Base-by-base conservation (phyloP, 2,888 invertebrate genomes). In the Rotaria macrura region DNA sequence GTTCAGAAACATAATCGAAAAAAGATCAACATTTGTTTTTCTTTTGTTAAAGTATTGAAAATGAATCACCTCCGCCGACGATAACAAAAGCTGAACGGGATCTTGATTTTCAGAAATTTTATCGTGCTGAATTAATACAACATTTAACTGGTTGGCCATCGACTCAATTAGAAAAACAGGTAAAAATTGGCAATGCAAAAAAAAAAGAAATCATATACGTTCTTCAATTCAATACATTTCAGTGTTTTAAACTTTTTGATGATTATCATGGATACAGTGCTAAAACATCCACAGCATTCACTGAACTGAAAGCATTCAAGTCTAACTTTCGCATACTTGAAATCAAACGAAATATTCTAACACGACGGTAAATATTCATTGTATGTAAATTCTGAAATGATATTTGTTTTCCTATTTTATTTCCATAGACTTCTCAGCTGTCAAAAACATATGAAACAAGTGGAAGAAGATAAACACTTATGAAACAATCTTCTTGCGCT, bases 41-140 rank as follows among this genome's bases (percentile, higher is more conserved):
- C 10, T 17, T 65, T 10, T 40, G 1, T 0, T 79, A n/a, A 43
- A 79, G 79, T 43, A 43, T 10, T 40, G 79, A 79, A 79, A 10
- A 0, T 43, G 79, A 79, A 79, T 79, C 25, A 14, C 2, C 6
- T 79, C 7, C 43, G 34, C 25, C 79, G 23, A 23, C n/a, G 5
- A 14, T 79, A 14, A n/a, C 79, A 25, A 79, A 79, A 79, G 79
- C 79, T 25, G 79, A 79, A 79, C 79, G 79, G 25, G 79, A 79
- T 1, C 79, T 43, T 12, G 79, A 79, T 25, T 25, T 79, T 43
- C 79, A 79, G n/a, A 79, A 79, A 43, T 79, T 12, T 43, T 79
- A 79, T 79, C 79, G 79, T 79, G 79, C 79, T 43, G 79, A 79
- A 43, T n/a, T 79, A 43, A 79, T 79, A n/a, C 43, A 43, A n/a